Base-by-base conservation (phyloP, 2,888 invertebrate genomes). In the Synergus itoensis region DNA sequence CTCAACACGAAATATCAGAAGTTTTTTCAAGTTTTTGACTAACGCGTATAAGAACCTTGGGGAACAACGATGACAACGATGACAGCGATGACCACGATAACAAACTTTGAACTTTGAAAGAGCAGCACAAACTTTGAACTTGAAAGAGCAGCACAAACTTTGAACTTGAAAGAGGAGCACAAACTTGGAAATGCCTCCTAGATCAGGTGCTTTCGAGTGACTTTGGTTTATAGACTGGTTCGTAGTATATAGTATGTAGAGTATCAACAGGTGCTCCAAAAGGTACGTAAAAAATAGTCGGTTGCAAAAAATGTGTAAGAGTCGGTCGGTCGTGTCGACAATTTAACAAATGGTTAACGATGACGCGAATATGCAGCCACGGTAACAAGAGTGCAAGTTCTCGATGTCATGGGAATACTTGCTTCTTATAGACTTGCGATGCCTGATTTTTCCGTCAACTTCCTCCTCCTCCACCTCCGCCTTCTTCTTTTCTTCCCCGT, bases 251-350 rank as follows among this genome's bases (percentile, higher is more conserved):
- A 79, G 79, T 36, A 36, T 36, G 36, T 80, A 65, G 79, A 81
- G 83, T 79, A 82, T 82, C 84, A 84, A 84, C 84, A 84, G 82
- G 84, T 84, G 84, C 84, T 81, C 79, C 84, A 80, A 81, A 83
- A 80, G 81, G 79, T 81, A 80, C 73, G 82, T 82, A 82, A 84
- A 82, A 84, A 84, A 81, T 80, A 79, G 78, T 73, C 41, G 79
- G 77, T 81, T 43, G 65, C 69, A 65, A 81, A 81, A 80, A 76
- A 73, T 45, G n/a, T 62, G 57, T n/a, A 77, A 53, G 8, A 77
- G 36, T 53, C 36, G 45, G 18, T 67, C 73, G 36, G 16, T 60
- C 76, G 79, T 76, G 64, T 79, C 21, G 48, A 48, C 28, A 73
- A 73, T 73, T 69, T 69, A 48, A 73, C 53, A 62, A 62, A 28